Base-by-base conservation (phyloP, 2,888 invertebrate genomes). In the Argyresthia albistria region DNA sequence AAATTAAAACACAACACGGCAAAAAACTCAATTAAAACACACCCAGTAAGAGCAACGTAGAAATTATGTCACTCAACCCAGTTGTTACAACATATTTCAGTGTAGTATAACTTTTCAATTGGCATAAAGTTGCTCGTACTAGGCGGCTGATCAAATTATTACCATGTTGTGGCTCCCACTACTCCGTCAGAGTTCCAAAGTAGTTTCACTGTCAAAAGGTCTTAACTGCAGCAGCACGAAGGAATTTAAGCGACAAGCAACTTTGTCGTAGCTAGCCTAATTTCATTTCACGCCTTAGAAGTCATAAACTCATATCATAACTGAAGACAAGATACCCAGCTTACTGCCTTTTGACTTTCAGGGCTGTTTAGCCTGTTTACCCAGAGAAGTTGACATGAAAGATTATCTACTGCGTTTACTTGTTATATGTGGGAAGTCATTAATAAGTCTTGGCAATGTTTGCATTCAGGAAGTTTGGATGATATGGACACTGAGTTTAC, bases 121-220 rank as follows among this genome's bases (percentile, higher is more conserved):
- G 79, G 73, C 73, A 76, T 71, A 73, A 76, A 82, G 74, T 80
- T 79, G 64, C 68, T 61, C 70, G 65, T 70, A 63, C 67, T 37
- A 50, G 71, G 76, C 71, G 73, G 71, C 70, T 84, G 81, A 84
- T 86, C 82, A 81, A 86, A 84, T 86, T 84, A 86, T 83, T 80
- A 74, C 77, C 74, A 72, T 78, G 79, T 80, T 79, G 80, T 74
- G 76, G 79, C 66, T 67, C 62, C 68, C 53, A 66, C 72, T 73
- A 66, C 65, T 62, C 64, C 66, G 69, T 70, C 69, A 66, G 63
- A 73, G 71, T 70, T 64, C 56, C 59, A 61, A 60, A 51, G 57
- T 10, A 50, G 25, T 55, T 54, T 57, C 60, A 60, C 58, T 56
- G 55, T 53, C 63, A 62, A 69, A 77, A 62, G 61, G 69, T 60